A percentile compares a stretch with the other conserved stretches of the same genome.
These are phyloP conservation scores for Nothocercus julius DNA, from an alignment of 2,113 vertebrate species.

Conservation along the genomic window DNA sequence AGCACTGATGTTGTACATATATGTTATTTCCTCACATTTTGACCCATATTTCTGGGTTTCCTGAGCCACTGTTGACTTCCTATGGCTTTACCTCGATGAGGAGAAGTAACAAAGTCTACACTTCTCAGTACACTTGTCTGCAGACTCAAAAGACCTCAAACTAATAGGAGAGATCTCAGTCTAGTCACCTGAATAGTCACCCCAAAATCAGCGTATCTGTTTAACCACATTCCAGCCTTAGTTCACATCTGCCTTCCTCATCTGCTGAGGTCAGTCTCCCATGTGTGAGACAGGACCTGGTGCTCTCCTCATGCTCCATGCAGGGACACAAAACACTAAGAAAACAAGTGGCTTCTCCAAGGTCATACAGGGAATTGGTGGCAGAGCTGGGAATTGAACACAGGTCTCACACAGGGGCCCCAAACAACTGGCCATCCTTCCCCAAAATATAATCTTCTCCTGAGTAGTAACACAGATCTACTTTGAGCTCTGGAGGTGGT, in stretches of 20 bases:
- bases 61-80: not conserved
- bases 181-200: not conserved
- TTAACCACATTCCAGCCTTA: not conserved
- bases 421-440: not conserved
- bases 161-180: not conserved
- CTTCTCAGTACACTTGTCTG: not conserved
- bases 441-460: not conserved
- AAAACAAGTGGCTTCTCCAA: not conserved
- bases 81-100: not conserved
- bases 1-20: not conserved
- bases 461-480: not conserved
- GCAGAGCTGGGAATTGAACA: not conserved
- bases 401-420: not conserved
- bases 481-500: not conserved
- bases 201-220: not conserved
- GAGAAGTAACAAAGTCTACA: not conserved
- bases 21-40: not conserved
- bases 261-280: not conserved
- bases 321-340: not conserved
- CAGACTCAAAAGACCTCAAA: not conserved
- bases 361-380: not conserved
- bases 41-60: not conserved
- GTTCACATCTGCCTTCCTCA: not conserved
- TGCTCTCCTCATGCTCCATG: rapidly evolving
- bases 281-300: not conserved